Base-by-base conservation (phyloP, 2,888 invertebrate species). In the Glaucopsyche alexis region DNA sequence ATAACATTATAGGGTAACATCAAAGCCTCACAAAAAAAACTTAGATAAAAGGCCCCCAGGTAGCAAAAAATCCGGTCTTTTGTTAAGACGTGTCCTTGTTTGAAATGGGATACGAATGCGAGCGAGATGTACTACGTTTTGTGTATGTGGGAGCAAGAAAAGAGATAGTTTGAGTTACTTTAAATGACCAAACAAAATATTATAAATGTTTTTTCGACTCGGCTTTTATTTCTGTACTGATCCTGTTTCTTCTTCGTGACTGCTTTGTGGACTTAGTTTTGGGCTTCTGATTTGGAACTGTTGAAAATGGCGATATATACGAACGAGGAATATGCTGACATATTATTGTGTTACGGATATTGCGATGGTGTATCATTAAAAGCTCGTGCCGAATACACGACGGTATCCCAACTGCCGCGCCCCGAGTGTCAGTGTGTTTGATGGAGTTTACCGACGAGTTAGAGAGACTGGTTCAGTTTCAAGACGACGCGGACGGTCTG, bases 391-490 rank as follows among this genome's bases (percentile, higher is more conserved):
- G 78, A 80, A 74, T 78, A 80, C 74, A 76, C 29, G 74, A 71
- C 78, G 79, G 16, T 79, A 74, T 73, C 78, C 79, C 52, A n/a
- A 73, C 16, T 7, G 74, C 66, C 79, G 79, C 75, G 75, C 77
- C 65, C 80, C 79, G 73, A 76, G 77, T 76, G 77, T 77, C 64
- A 71, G 74, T 64, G 78, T 80, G 16, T 80, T 80, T 66, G n/a
- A n/a, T n/a, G n/a, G n/a, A n/a, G n/a, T n/a, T n/a, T n/a, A n/a
- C n/a, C n/a, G n/a, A n/a, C n/a, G n/a, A n/a, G n/a, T n/a, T n/a
- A n/a, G n/a, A n/a, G 76, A 78, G 74, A 79, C 78, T 77, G 80
- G 78, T 76, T 78, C 78, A 72, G 78, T 79, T 77, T 77, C 71
- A 69, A 77, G 78, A 72, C 75, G n/a, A n/a, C n/a, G n/a, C n/a